Base-by-base conservation (phyloP, 2,113 vertebrate genomes). In the Nymphicus hollandicus region DNA sequence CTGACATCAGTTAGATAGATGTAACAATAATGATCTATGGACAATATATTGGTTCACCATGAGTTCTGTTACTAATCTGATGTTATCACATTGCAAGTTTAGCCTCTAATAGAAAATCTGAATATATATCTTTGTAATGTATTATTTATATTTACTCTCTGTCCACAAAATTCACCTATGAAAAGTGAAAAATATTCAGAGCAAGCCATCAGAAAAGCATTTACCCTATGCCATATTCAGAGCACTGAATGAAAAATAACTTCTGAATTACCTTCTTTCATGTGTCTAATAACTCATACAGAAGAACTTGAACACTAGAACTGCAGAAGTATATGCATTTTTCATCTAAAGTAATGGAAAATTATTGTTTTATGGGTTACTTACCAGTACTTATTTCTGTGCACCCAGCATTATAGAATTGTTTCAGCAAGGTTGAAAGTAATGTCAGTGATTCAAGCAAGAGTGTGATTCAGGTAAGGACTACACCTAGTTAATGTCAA, bases 341-440 rank as follows among this genome's bases (percentile, higher is more conserved):
- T 96, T 96, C 91, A 95, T 92, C 37, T 69, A 46, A 86, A 24
- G 53, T 86, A 95, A 96, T 92, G 88, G 91, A 92, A 96, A 97
- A 94, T 85, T 86, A 91, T 90, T 93, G 77, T 88, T 95, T 93
- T 65, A 94, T 78, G n/a, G 90, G 92, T 94, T 92, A 82, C 91
- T 90, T 82, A 65, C 44, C 19, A 56, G 39, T 79, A 74, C 29
- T 86, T 73, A 71, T 37, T 94, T 50, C 90, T 82, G 25, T 71
- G 66, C 65, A 79, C 46, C 60, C 88, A 72, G 55, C 61, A 84
- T 55, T 76, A 88, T 0, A 76, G 73, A 85, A 93, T 7, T 83
- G 50, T 64, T 88, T 70, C 76, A 83, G 69, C 9, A 61, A 60
- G 58, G 46, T 11, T 61, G 65, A 70, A 55, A 61, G 44, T 2